Evolutionary conservation across 2,113 vertebrate species (phyloP).

Genomic region (Callopanchax toddi): DNA sequence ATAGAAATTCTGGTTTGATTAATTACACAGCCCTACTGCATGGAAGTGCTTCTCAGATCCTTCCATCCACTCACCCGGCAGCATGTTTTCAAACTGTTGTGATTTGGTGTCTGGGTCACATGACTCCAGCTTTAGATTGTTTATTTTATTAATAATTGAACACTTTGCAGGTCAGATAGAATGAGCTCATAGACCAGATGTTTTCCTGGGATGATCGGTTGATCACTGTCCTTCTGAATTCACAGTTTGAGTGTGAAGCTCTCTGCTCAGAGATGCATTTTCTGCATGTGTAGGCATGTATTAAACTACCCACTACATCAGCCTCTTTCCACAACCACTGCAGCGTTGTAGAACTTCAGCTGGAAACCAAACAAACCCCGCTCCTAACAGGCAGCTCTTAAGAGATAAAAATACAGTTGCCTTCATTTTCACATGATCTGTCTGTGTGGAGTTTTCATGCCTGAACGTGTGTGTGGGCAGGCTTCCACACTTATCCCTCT

Average conservation of each 20-base stretch:
- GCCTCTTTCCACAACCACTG: neutral
- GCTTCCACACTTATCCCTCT: neutral
- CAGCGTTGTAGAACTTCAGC: slow-evolving; percentile 11
- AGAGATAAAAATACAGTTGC: slow-evolving; percentile 18
- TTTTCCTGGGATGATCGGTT: too few species aligned
- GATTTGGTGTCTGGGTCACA: too few species aligned
- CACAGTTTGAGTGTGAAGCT: slow-evolving; percentile 17
- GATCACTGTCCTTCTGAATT: slow-evolving; percentile 18
- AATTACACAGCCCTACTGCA: too few species aligned
- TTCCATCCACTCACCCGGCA: too few species aligned
- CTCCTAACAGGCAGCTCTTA: neutral
- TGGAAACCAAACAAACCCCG: slow-evolving; percentile 1
- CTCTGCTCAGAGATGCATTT: neutral
- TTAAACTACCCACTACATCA: slow-evolving; percentile 6
- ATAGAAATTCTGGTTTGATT: too few species aligned
- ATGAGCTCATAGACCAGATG: too few species aligned
- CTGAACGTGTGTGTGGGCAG: slow-evolving; percentile 3
- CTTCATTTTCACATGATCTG: neutral
- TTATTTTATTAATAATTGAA: slow-evolving; percentile 22
- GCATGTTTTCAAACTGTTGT: too few species aligned
- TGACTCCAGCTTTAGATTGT: too few species aligned
- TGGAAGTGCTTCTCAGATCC: too few species aligned
- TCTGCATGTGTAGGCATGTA: slow-evolving; percentile 23
- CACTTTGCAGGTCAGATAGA: neutral
- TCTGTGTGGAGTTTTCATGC: slow-evolving; percentile 1